phyloP scores from a whole-genome alignment of 53 echinoderm and acorn worm genomes.

The Astropecten irregularis region DNA sequence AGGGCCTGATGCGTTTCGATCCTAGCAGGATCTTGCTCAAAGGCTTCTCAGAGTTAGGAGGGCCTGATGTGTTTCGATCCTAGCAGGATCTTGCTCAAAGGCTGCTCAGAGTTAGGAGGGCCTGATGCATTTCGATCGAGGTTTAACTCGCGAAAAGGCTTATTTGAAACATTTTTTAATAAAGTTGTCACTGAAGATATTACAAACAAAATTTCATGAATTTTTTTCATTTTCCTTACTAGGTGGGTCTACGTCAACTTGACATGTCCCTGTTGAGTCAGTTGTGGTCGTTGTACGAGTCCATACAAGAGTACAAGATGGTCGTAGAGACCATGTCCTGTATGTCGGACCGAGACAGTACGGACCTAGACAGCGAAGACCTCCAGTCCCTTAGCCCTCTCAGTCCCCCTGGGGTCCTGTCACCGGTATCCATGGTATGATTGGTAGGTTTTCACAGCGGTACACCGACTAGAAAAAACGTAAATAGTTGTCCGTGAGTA shows the following conservation, averaged over 20 bases:
- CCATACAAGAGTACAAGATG: conserved; percentile 95
- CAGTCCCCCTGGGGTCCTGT: conserved; percentile 36
- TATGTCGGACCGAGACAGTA: conserved; percentile 65
- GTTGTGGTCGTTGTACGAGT: conserved; percentile 90
- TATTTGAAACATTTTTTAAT: background rate
- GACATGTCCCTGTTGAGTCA: conserved; percentile 96
- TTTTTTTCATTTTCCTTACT: no score
- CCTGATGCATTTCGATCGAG: no score
- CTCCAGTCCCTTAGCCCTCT: conserved; percentile 53
- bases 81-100: no score
- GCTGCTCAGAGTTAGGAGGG: no score
- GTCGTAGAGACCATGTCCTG: conserved; percentile 79
- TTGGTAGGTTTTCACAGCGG: background rate
- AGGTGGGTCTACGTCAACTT: conserved; percentile 97
- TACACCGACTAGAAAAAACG: no score
- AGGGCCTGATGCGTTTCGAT: no score
- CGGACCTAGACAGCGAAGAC: conserved; percentile 83
- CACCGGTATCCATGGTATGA: conserved; percentile 3
- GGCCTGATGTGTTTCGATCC: no score
- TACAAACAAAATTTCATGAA: background rate
- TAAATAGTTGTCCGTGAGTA: no score
- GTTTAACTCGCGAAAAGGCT: no score
- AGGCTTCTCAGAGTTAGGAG: no score
- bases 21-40: no score
- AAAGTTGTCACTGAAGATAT: background rate